Conservation (phyloP, 2,888 invertebrate species). For the Linnaemya tessellans region DNA sequence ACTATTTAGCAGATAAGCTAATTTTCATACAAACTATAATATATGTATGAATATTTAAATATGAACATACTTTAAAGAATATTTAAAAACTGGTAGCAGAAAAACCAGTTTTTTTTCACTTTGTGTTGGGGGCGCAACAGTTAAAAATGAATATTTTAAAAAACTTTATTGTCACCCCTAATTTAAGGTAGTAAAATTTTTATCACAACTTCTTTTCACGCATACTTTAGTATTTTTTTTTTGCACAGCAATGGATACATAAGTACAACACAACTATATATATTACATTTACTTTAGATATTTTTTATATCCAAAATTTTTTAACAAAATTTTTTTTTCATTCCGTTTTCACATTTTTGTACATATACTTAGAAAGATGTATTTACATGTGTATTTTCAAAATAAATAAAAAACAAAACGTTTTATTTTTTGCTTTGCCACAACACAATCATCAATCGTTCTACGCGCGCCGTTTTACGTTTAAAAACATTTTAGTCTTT, state of each 20-base stretch:
- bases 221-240: background rate
- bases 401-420: constrained; percentile 21
- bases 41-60: background rate
- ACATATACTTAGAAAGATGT: background rate
- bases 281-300: background rate
- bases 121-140: constrained; percentile 57
- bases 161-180: constrained; percentile 2
- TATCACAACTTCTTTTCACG: background rate
- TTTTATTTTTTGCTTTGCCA: constrained; percentile 51
- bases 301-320: background rate
- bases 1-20: background rate
- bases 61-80: constrained; percentile 10
- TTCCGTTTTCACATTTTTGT: too few relatives aligned
- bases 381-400: constrained; percentile 23
- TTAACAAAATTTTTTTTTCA: background rate
- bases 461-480: constrained; percentile 56
- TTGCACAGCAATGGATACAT: constrained; percentile 32
- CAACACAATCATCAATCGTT: constrained; percentile 38
- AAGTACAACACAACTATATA: constrained; percentile 1
- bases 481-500: constrained; percentile 63
- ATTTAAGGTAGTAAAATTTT: constrained; percentile 1
- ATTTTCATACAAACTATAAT: background rate
- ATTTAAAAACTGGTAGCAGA: too few relatives aligned
- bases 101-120: background rate
- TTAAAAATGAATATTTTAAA: constrained; percentile 31